These are phyloP conservation scores for Misgurnus mizolepis DNA, from an alignment of 2,113 vertebrate genomes.

Conservation along the genomic window DNA sequence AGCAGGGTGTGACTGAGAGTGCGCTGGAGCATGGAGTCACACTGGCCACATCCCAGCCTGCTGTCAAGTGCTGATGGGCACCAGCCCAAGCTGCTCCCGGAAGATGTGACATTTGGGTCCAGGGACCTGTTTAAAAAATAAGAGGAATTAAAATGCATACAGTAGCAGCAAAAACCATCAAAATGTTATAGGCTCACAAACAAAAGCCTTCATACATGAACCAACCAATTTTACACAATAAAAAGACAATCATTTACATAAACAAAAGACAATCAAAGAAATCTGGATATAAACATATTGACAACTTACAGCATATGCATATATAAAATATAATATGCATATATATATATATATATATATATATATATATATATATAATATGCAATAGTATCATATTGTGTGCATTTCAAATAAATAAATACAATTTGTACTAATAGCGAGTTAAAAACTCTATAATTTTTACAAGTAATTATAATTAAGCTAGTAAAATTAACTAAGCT, in stretches of 20 bases:
- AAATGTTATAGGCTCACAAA: background rate
- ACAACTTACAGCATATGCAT: too few species aligned
- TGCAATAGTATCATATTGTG: too few species aligned
- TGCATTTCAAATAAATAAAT: too few species aligned
- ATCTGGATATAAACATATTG: background rate
- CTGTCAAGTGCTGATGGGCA: conserved; percentile 58
- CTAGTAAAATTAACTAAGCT: background rate
- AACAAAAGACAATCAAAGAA: background rate
- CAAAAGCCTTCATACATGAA: background rate
- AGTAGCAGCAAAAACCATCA: background rate
- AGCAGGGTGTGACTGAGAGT: conserved; percentile 61
- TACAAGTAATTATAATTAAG: background rate
- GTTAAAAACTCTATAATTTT: too few species aligned
- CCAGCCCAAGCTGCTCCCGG: conserved; percentile 65
- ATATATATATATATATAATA: too few species aligned
- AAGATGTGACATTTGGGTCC: conserved; percentile 76
- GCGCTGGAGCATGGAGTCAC: conserved; percentile 59
- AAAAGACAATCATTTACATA: background rate
- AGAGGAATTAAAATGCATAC: conserved; percentile 39
- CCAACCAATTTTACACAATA: background rate
- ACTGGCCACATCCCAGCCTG: conserved; percentile 63
- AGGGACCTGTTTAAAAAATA: conserved; percentile 71
- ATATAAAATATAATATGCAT: too few species aligned
- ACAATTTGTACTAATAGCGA: too few species aligned
- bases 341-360: too few species aligned